Evolutionary conservation across 2,888 invertebrate genomes (phyloP), one percentile per base, ranked within the genome.

Genomic region (Cheilosia grossa): DNA sequence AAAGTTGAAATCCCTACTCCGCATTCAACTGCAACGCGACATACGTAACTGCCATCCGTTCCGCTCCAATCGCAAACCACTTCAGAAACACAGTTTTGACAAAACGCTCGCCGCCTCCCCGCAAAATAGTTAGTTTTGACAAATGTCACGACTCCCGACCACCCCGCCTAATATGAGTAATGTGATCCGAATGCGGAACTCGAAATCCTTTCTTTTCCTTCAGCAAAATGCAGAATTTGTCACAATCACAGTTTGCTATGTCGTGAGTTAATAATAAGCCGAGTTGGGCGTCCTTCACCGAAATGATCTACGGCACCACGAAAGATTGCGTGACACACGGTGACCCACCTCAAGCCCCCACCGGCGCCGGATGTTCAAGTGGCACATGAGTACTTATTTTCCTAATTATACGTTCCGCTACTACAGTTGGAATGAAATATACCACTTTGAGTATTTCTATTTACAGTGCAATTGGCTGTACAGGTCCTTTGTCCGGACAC

Each of bases 341-440:
- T 56, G 42, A 15, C 13, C 21, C 27, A n/a, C 21, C 4, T 21
- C 51, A 42, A 42, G 1, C 10, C 19, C 40, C 13, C 27, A 24
- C 27, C 40, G 54, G 42, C 30, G 56, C 69, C 80, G 87, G 87
- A 87, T 78, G 74, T 87, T 85, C 77, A 81, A 87, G 87, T 85
- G 87, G 85, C 87, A 87, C 87, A 78, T 87, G 81, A 81, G 85
- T 81, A 81, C 75, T 81, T 69, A 81, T 81, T 67, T 85, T 64
- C 81, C 85, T 85, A 85, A 85, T 85, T 85, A 85, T 67, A 85
- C 81, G 70, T 75, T 81, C 75, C 70, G 37, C 85, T 72, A 72
- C 53, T 15, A 21, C 13, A 85, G 75, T 81, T 75, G 81, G 61
- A 72, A 10, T 66, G 77, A 72, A 77, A 66, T 47, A 77, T 54